Conservation (phyloP, 2,888 invertebrate genomes). For the Mactromeris polynyma region DNA sequence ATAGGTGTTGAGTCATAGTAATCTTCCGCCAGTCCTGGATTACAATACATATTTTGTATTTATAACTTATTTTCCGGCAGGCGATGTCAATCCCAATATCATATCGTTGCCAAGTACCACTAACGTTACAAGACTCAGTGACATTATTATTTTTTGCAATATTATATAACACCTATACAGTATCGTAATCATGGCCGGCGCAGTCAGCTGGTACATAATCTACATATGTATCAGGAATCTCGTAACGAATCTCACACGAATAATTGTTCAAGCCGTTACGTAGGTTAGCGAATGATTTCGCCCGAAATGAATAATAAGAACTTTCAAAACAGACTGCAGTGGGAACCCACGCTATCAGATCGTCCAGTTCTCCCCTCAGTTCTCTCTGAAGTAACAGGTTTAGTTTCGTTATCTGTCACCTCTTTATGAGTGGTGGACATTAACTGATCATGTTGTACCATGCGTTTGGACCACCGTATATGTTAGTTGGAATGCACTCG, state of each 20-base stretch:
- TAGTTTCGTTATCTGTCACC: neutral
- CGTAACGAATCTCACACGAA: neutral
- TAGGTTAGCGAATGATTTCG: slow-evolving; percentile 7
- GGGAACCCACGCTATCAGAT: neutral
- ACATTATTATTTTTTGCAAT: neutral
- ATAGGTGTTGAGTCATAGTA: neutral
- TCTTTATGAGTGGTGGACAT: neutral
- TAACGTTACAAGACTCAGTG: neutral
- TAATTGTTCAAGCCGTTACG: neutral
- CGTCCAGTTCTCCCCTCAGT: neutral
- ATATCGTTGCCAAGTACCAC: slow-evolving; percentile 11
- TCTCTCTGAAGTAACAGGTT: neutral
- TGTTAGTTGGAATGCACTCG: neutral
- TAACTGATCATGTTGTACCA: neutral
- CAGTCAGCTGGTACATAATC: neutral
- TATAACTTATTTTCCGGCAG: neutral
- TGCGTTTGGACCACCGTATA: neutral
- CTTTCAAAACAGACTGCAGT: neutral
- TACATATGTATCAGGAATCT: neutral
- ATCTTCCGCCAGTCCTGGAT: slow-evolving; percentile 9
- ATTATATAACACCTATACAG: neutral
- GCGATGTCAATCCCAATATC: slow-evolving; percentile 4
- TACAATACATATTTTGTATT: slow-evolving; percentile 24
- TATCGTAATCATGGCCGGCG: neutral
- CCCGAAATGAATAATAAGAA: neutral